phyloP scores from a whole-genome alignment of 1,140 invertebrate species.

The Zelostemma sp. region DNA sequence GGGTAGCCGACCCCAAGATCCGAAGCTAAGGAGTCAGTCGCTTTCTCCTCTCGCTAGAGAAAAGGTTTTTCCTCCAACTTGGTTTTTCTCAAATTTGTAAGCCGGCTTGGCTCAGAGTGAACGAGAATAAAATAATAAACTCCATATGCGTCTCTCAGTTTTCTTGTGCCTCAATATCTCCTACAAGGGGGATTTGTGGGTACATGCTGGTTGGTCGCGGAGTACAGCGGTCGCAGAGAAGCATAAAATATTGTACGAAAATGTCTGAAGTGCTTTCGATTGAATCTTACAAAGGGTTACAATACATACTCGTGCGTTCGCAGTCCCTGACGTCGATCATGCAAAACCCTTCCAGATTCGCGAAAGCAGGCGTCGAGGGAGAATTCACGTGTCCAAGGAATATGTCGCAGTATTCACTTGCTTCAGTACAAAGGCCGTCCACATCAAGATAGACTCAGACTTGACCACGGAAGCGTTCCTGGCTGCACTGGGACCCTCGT shows the following conservation, averaged over 20 bases:
- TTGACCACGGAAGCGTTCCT: constrained; percentile 49
- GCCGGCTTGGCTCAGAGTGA: too few relatives aligned
- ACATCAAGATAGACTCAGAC: constrained; percentile 51
- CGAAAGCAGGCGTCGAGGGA: constrained; percentile 33
- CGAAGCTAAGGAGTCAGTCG: too few relatives aligned
- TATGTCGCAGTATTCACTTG: constrained; percentile 20
- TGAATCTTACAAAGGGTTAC: constrained; percentile 42
- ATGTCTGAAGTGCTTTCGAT: constrained; percentile 51
- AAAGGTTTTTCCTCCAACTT: too few relatives aligned
- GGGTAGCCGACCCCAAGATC: too few relatives aligned
- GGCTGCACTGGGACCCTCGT: constrained; percentile 38
- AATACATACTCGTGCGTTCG: constrained; percentile 35
- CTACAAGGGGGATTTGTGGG: too few relatives aligned
- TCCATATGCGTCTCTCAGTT: too few relatives aligned
- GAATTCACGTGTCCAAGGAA: constrained; percentile 8
- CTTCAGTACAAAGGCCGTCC: constrained; percentile 55
- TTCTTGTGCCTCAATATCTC: too few relatives aligned
- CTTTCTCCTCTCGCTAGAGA: too few relatives aligned
- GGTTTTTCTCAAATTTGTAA: too few relatives aligned
- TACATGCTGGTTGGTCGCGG: too few relatives aligned
- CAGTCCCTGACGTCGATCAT: constrained; percentile 51
- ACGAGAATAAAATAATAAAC: too few relatives aligned
- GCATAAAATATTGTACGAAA: constrained; percentile 40
- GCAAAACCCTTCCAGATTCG: constrained; percentile 46
- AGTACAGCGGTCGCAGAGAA: constrained; percentile 31